Base-by-base conservation (phyloP, 2,888 invertebrate species). In the Xestia ashworthii region DNA sequence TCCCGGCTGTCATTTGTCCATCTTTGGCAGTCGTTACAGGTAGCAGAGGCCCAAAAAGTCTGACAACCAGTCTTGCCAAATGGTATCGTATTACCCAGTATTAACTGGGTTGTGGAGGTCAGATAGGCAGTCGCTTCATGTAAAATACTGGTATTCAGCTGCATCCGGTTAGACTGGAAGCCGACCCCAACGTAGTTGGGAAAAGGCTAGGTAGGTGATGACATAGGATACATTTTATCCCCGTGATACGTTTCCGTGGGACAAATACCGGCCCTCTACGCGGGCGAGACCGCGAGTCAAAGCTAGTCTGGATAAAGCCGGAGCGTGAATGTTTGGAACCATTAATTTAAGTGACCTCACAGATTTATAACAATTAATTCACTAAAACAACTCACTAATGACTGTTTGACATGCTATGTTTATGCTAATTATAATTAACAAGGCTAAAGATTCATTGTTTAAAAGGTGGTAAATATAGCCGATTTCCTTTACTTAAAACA, bases 341-440 rank as follows among this genome's bases (percentile, higher is more conserved):
- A 82, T 82, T 76, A 65, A 65, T 65, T 4, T 9, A 32, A 76
- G 76, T 76, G 77, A 65, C 64, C 8, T 25, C 50, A 53, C 5
- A 46, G 82, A 80, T 80, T 80, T 82, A 60, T 82, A 82, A 53
- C 82, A 69, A 76, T 80, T 76, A 69, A 69, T 82, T 69, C 16
- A 76, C 80, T 38, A 60, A 74, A 79, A 65, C 71, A 16, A 32
- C 48, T 14, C 41, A n/a, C 46, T 65, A 82, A 80, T 65, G 64
- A 12, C 32, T 5, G 22, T 11, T 25, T 3, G 25, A n/a, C 80
- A 80, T 58, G 80, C 82, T 0, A 68, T 9, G n/a, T 53, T 41
- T 76, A 58, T 76, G 65, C 5, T 82, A 82, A 80, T 76, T 80
- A 80, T 80, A 82, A 80, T 82, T 80, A 80, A 82, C 44, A 6